Percentiles rank a stretch among this genome's conserved stretches.
phyloP scores from a whole-genome alignment of 1,140 invertebrate genomes.

The Platorchestia sp. region DNA sequence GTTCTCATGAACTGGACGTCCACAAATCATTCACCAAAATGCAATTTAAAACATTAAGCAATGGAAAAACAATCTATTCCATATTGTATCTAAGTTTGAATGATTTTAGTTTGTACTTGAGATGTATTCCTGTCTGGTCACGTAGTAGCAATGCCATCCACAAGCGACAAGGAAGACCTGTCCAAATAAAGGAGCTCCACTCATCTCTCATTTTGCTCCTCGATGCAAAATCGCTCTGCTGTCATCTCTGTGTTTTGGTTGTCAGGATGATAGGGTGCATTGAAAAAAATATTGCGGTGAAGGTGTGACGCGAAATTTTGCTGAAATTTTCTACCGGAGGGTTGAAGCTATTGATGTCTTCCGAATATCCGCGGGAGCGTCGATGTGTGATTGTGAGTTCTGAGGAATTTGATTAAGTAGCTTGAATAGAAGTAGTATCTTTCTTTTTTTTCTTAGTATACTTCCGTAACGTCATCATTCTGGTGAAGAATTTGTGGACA shows the following conservation, averaged over 20 bases:
- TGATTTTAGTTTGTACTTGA: not conserved
- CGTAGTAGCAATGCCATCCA: not conserved
- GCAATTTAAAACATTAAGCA: not conserved
- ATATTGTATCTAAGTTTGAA: not conserved
- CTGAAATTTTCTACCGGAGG: not conserved
- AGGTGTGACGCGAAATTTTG: not conserved
- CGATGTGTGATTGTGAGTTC: not conserved
- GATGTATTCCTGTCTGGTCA: not conserved
- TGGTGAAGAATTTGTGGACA: not conserved
- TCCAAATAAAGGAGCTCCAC: not conserved
- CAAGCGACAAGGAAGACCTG: not conserved
- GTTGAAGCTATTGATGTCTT: not conserved
- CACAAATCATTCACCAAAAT: not conserved
- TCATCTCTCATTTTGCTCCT: not conserved
- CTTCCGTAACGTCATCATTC: not conserved
- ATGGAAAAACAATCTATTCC: not conserved
- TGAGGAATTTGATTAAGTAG: not conserved
- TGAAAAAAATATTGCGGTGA: not conserved
- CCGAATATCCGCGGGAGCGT: not conserved
- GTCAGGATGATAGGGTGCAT: not conserved
- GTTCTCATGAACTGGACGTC: not conserved
- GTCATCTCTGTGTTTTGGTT: not conserved
- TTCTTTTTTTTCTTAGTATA: not conserved
- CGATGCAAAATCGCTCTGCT: no score
- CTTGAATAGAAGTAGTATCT: not conserved